phyloP scores from a whole-genome alignment of 2,113 vertebrate species.

The Glaucomys volans region DNA sequence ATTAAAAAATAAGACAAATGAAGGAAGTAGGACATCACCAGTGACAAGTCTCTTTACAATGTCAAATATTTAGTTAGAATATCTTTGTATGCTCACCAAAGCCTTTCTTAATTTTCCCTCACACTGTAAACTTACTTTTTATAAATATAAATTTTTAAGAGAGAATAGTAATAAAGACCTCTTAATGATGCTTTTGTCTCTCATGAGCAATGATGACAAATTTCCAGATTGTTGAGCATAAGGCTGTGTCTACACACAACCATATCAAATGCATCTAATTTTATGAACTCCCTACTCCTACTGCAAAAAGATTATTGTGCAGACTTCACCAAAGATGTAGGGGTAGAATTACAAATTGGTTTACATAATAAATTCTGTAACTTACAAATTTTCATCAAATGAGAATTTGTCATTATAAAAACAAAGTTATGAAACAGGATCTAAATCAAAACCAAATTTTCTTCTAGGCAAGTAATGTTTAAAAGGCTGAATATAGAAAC shows the following conservation, averaged over 20 bases:
- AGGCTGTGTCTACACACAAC: slow-evolving; percentile 12
- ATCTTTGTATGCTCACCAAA: neutral
- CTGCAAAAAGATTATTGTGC: neutral
- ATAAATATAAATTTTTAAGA: slow-evolving; percentile 12
- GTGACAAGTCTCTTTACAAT: neutral
- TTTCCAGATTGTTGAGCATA: slow-evolving; percentile 69
- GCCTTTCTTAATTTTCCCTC: neutral
- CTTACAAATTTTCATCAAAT: slow-evolving; percentile 53
- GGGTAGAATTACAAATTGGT: neutral
- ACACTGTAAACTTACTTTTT: slow-evolving; percentile 51
- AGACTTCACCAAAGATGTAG: slow-evolving; percentile 28
- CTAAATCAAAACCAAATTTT: slow-evolving; percentile 41
- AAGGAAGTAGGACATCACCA: neutral
- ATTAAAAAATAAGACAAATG: neutral
- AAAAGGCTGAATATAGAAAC: slow-evolving; percentile 32
- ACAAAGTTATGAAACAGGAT: slow-evolving; percentile 22
- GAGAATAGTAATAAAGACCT: slow-evolving; percentile 14
- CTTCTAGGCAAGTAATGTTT: neutral
- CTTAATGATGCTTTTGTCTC: slow-evolving; percentile 67
- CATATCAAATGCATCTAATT: neutral
- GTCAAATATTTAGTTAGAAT: slow-evolving; percentile 31
- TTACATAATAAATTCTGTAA: slow-evolving; percentile 31
- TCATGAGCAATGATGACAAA: slow-evolving; percentile 52
- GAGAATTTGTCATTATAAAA: slow-evolving; percentile 33
- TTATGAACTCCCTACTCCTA: neutral